These are phyloP conservation scores for Anorthoa munda DNA, from an alignment of 2,888 invertebrate genomes.

Conservation along the genomic window DNA sequence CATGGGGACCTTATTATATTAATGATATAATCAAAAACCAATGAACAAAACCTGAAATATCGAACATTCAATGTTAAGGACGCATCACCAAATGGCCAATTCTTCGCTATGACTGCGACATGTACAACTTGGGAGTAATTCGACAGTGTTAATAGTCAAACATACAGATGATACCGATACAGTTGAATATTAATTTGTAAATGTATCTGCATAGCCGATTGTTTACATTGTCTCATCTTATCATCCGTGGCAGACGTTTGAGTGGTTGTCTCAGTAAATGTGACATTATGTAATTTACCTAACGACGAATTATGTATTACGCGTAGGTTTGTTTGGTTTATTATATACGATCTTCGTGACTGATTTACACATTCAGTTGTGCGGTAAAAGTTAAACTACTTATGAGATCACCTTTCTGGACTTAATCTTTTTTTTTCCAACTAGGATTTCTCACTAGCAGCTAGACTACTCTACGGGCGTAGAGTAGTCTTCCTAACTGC, in stretches of 20 bases:
- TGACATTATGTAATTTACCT: conserved; percentile 35
- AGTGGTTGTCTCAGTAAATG: conserved; percentile 44
- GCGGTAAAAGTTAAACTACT: conserved; percentile 49
- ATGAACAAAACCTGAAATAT: not conserved
- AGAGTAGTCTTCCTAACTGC: no score
- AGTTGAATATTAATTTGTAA: conserved; percentile 59
- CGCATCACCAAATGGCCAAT: not conserved
- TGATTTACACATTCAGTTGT: conserved; percentile 50
- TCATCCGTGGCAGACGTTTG: conserved; percentile 51
- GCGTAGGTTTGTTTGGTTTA: conserved; percentile 23
- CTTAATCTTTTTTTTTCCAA: conserved; percentile 31
- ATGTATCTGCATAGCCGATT: conserved; percentile 54
- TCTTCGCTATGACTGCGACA: not conserved
- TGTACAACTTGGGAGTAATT: conserved; percentile 30
- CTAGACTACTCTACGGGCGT: no score
- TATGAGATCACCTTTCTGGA: conserved; percentile 46
- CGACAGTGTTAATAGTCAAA: conserved; percentile 59
- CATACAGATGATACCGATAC: conserved; percentile 48
- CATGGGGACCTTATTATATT: not conserved
- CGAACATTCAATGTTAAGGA: not conserved
- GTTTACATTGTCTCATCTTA: conserved; percentile 55
- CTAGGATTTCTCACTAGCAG: no score
- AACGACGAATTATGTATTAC: conserved; percentile 40
- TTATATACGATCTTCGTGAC: conserved; percentile 48
- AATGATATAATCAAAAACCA: not conserved